Evolutionary conservation across 2,888 invertebrate species (phyloP).

Genomic region (Drosophila sordidula): DNA sequence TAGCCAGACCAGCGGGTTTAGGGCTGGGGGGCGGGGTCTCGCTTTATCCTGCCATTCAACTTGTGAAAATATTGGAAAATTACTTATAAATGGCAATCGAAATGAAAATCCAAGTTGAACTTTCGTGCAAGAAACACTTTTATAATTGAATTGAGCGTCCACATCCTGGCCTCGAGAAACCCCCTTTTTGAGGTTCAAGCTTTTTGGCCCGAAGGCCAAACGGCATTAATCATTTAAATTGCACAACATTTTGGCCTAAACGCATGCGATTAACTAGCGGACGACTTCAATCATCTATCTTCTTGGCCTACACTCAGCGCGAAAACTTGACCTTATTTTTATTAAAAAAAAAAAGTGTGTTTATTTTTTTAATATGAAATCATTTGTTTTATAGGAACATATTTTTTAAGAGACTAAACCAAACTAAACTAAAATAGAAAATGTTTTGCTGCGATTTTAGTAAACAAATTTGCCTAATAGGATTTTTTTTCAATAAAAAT

Average conservation of each 20-base stretch:
- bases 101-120: conserved; percentile 38
- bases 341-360: no score
- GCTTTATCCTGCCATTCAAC: conserved; percentile 13
- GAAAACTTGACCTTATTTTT: no score
- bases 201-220: conserved; percentile 8
- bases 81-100: conserved; percentile 58
- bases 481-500: no score
- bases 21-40: not conserved
- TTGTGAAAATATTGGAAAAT: conserved; percentile 76
- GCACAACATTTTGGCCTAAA: conserved; percentile 60
- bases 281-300: conserved; percentile 60
- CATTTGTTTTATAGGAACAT: no score
- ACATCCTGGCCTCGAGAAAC: conserved; percentile 13
- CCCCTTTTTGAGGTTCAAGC: conserved; percentile 18
- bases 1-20: conserved; percentile 22
- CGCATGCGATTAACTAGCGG: conserved; percentile 58
- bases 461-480: no score
- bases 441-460: no score
- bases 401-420: no score
- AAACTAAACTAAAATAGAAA: no score
- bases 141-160: conserved; percentile 67
- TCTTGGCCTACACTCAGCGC: conserved; percentile 5
- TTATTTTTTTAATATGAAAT: no score
- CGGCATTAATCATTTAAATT: conserved; percentile 78
- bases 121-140: conserved; percentile 38